A percentile compares a stretch with the other conserved stretches of the same genome.
phyloP scores from a whole-genome alignment of 2,888 invertebrate genomes.

The Anodontia alba region DNA sequence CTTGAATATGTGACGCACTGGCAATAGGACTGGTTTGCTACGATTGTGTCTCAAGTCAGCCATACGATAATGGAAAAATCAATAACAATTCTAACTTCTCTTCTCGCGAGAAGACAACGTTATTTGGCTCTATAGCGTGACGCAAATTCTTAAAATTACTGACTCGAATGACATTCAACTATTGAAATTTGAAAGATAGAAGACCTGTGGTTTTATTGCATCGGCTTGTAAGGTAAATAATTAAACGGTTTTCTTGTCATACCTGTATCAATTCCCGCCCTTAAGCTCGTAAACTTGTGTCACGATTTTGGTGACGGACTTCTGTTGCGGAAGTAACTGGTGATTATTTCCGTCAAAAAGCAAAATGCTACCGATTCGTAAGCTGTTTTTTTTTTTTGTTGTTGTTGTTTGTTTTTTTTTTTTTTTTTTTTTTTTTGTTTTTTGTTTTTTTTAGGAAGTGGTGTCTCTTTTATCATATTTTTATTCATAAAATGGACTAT shows the following conservation, averaged over 20 bases:
- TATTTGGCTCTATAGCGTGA: slow-evolving; percentile 28
- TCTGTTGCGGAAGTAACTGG: neutral
- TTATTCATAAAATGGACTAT: no score
- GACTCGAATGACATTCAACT: neutral
- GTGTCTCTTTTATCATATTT: no score
- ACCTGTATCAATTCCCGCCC: neutral
- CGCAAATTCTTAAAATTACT: slow-evolving; percentile 43
- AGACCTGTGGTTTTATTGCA: slow-evolving; percentile 9
- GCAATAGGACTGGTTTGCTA: neutral
- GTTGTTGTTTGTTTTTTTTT: no score
- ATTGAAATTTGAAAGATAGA: slow-evolving; percentile 13
- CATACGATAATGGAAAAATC: neutral
- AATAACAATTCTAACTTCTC: slow-evolving; percentile 1
- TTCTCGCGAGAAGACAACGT: neutral
- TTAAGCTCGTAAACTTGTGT: neutral
- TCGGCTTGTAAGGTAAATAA: neutral
- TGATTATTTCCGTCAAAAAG: no score
- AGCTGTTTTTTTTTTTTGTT: no score
- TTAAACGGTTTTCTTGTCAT: neutral
- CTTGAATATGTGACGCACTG: neutral
- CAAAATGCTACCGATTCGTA: no score
- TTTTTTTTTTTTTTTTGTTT: no score
- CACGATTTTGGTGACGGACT: neutral
- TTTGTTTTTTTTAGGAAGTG: no score
- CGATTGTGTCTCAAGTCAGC: neutral